Evolutionary conservation across 2,888 invertebrate species (phyloP), one percentile per base, ranked within the genome.

Genomic region (Ectemnius lituratus): DNA sequence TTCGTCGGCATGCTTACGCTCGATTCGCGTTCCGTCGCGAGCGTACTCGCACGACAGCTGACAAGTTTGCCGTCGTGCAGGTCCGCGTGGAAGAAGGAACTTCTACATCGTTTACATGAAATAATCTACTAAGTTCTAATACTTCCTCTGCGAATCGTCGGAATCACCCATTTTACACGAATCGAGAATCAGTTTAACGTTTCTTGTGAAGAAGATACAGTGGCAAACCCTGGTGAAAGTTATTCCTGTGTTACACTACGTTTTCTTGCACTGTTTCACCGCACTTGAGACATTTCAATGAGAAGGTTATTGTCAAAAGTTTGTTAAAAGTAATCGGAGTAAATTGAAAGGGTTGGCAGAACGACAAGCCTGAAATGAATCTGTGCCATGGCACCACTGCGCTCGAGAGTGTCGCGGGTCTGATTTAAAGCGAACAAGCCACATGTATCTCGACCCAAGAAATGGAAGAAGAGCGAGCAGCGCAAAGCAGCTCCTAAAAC

Each of bases 21-120:
- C 63, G 27, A 46, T 46, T 62, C 60, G 75, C 60, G 70, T 45
- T 63, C 76, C 76, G 76, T 77, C 76, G 76, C 67, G 45, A 62
- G 20, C 46, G 27, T 14, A 28, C 23, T 13, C 11, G n/a, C 6
- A 13, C 57, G 64, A 46, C 64, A 6, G 45, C 56, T 61, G 64
- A 16, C 3, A 37, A 2, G 16, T 28, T 8, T 45, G 27, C 18
- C 8, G 13, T 8, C 14, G 16, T 56, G 4, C 6, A n/a, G 4
- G 13, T 0, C 28, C 16, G 23, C 37, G 11, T 16, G n/a, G 16
- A 20, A 23, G 14, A 27, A 11, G n/a, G 18, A 28, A 23, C n/a
- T 37, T 11, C 18, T 13, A 37, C 49, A 16, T 1, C 27, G 18
- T n/a, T 8, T n/a, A n/a, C 4, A 52, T 27, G 49, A 61, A 5